Percentiles rank a stretch among this genome's conserved stretches.
These are phyloP conservation scores for Thaleichthys pacificus DNA, from an alignment of 2,797 vertebrate species.

Conservation along the genomic window DNA sequence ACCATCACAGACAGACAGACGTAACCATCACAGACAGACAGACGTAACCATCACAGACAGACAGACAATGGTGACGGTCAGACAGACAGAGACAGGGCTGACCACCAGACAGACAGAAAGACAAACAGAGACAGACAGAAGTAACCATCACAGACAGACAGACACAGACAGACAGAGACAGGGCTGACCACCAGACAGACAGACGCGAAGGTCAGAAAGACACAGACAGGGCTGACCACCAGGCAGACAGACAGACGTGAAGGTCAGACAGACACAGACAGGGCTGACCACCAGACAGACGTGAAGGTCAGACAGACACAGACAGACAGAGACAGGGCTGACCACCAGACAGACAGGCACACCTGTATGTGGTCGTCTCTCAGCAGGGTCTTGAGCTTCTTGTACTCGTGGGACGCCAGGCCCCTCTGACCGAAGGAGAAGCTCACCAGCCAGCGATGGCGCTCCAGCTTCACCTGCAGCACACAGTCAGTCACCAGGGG, in stretches of 20 bases:
- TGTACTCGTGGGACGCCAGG: slow-evolving; percentile 80
- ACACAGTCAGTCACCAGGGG: background rate
- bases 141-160: background rate
- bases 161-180: slow-evolving; percentile 60
- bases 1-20: slow-evolving; percentile 4
- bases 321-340: background rate
- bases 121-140: background rate
- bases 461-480: slow-evolving; percentile 81
- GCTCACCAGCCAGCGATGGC: slow-evolving; percentile 91
- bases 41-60: background rate
- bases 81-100: background rate
- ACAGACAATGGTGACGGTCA: background rate
- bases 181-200: background rate
- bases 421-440: slow-evolving; percentile 83
- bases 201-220: background rate
- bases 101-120: background rate
- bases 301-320: background rate
- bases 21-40: background rate
- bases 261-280: background rate
- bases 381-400: slow-evolving; percentile 87
- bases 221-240: background rate
- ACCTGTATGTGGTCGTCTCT: slow-evolving; percentile 91
- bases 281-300: background rate
- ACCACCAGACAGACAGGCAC: background rate
- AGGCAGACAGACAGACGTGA: background rate